Conservation (phyloP, 1,140 invertebrate species). For the Eumeta japonica region DNA sequence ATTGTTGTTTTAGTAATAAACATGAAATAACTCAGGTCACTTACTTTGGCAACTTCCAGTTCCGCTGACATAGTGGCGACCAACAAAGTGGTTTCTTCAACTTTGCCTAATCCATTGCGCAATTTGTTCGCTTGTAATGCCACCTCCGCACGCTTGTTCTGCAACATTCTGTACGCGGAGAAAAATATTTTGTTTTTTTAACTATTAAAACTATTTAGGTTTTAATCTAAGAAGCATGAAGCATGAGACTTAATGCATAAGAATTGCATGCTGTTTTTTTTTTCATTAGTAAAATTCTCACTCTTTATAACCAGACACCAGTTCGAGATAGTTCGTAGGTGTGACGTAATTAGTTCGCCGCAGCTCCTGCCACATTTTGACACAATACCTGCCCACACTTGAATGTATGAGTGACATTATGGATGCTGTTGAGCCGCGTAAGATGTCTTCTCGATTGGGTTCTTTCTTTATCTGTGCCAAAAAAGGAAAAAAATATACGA, state of each 20-base stretch:
- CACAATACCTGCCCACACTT: conserved; percentile 69
- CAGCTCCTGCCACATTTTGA: conserved; percentile 72
- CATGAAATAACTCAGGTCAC: no score
- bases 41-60: conserved; percentile 73
- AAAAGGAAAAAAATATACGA: conserved; percentile 1
- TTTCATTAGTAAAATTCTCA: no score
- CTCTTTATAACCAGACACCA: conserved; percentile 79
- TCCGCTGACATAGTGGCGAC: conserved; percentile 79
- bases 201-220: neutral
- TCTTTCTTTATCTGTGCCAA: conserved; percentile 34
- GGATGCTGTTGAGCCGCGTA: conserved; percentile 64
- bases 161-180: conserved; percentile 63
- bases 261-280: no score
- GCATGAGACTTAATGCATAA: no score
- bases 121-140: conserved; percentile 71
- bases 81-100: conserved; percentile 73
- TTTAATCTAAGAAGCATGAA: no score
- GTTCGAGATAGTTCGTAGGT: conserved; percentile 79
- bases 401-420: conserved; percentile 78
- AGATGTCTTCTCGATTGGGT: conserved; percentile 61
- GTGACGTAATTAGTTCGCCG: conserved; percentile 84
- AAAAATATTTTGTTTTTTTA: conserved; percentile 4
- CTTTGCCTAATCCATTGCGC: conserved; percentile 73
- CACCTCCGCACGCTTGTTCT: conserved; percentile 68
- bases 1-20: no score